Evolutionary conservation across 2,113 vertebrate species (phyloP).

Genomic region (Mobula hypostoma): DNA sequence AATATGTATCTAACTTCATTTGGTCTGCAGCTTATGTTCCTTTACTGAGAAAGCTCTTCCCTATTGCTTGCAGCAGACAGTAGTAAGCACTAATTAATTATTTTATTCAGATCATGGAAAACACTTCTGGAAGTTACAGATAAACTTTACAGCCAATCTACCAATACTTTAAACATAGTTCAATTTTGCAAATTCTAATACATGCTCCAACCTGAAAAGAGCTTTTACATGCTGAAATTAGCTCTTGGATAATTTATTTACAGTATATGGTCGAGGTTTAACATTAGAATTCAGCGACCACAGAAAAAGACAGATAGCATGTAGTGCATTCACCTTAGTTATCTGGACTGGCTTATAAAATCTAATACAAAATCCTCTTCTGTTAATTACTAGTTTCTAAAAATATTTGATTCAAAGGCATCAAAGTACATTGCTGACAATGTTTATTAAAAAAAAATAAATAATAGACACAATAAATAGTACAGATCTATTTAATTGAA

Average conservation of each 20-base stretch:
- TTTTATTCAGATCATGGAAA: constrained; percentile 4
- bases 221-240: not conserved
- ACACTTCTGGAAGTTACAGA: constrained; percentile 15
- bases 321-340: not conserved
- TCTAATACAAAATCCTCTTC: constrained; percentile 16
- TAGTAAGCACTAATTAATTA: not conserved
- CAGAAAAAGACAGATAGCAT: not conserved
- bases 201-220: not conserved
- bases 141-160: not conserved
- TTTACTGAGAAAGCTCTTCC: not conserved
- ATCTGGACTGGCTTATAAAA: not conserved
- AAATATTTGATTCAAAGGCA: not conserved
- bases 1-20: not conserved
- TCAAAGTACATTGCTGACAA: not conserved
- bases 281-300: not conserved
- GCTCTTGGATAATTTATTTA: not conserved
- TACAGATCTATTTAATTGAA: not conserved
- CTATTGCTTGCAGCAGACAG: not conserved
- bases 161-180: not conserved
- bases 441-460: not conserved
- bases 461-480: constrained; percentile 27
- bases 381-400: not conserved
- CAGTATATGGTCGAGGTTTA: not conserved
- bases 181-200: not conserved
- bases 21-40: not conserved